These are phyloP conservation scores for Heliconius ethilla DNA, from an alignment of 2,888 invertebrate species.

Conservation along the genomic window DNA sequence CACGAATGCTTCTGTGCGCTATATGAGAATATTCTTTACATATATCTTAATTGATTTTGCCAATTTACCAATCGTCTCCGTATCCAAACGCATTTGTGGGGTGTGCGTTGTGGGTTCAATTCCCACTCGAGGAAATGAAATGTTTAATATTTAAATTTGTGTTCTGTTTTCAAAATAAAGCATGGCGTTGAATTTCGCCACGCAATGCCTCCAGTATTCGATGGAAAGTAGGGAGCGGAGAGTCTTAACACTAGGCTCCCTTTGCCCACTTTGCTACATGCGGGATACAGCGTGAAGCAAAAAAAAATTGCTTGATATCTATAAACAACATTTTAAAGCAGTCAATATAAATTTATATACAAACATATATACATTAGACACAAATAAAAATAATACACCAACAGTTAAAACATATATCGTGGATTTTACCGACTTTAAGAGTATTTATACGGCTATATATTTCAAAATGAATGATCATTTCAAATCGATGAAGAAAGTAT, in stretches of 20 bases:
- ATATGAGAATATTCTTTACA: neutral
- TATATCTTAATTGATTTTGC: no score
- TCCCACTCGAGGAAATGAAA: no score
- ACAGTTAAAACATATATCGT: neutral
- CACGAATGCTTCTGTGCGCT: neutral
- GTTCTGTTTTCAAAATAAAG: accelerated
- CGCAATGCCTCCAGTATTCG: no score
- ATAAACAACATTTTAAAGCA: neutral
- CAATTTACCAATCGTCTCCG: no score
- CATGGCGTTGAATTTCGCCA: no score
- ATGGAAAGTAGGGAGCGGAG: no score
- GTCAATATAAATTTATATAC: neutral
- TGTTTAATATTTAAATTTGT: no score
- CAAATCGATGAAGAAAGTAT: constrained; percentile 25
- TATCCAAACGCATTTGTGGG: no score
- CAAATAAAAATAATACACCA: neutral
- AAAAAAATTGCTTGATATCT: neutral
- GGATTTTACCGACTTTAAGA: neutral
- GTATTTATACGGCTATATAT: constrained; percentile 10
- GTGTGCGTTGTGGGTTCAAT: no score
- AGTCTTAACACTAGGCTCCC: no score
- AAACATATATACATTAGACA: neutral
- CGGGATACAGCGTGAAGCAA: no score
- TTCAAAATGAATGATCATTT: constrained; percentile 29
- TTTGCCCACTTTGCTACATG: no score